Percentiles rank a stretch among this genome's conserved stretches.
phyloP scores from a whole-genome alignment of 2,113 vertebrate genomes.

The Sturnus vulgaris region DNA sequence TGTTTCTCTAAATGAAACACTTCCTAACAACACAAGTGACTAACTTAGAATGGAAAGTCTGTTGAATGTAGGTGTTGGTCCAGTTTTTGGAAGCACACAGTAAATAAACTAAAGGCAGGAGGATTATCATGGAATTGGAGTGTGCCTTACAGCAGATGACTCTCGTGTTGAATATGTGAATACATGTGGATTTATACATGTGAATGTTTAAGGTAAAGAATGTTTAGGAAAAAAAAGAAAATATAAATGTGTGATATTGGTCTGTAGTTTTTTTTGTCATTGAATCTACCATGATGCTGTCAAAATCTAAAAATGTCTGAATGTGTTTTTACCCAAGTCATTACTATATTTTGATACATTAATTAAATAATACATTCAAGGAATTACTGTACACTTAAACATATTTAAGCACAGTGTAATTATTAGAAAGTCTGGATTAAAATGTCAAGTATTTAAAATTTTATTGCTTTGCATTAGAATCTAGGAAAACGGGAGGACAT shows the following conservation, averaged over 20 bases:
- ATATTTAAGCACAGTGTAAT: background rate
- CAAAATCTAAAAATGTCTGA: background rate
- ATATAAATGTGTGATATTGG: background rate
- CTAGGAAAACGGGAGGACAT: background rate
- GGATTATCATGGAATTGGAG: background rate
- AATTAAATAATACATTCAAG: background rate
- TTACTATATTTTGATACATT: background rate
- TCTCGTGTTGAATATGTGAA: background rate
- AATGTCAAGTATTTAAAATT: background rate
- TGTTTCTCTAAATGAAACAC: background rate
- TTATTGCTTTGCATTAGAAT: background rate
- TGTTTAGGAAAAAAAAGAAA: background rate
- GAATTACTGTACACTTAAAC: background rate
- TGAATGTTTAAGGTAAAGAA: background rate
- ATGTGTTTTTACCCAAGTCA: background rate
- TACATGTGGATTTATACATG: background rate
- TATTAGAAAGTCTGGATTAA: background rate
- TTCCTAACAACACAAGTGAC: background rate
- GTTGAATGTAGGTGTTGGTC: background rate
- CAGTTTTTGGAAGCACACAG: background rate
- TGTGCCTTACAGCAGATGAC: background rate
- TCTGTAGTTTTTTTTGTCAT: background rate
- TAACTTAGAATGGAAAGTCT: background rate
- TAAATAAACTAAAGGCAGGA: background rate
- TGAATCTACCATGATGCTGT: background rate